Conservation (phyloP, 2,888 invertebrate species). For the Ernsta delagoae region DNA sequence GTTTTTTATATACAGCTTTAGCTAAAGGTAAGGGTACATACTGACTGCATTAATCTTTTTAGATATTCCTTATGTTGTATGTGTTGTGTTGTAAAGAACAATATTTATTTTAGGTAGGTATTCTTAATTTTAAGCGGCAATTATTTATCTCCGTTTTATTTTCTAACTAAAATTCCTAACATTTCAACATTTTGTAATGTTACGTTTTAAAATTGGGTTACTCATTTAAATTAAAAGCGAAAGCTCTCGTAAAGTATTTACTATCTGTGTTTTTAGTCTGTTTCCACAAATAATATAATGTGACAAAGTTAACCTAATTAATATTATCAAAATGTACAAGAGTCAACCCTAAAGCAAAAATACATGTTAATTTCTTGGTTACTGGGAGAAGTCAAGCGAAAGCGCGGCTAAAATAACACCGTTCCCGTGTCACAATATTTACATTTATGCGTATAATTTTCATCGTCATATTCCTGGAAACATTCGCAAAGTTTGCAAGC, state of each 20-base stretch:
- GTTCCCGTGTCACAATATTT: conserved; percentile 26
- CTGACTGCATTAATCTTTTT: too few species aligned
- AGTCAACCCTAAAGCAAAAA: conserved; percentile 4
- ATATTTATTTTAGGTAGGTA: too few species aligned
- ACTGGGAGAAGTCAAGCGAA: not conserved
- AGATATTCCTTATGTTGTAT: too few species aligned
- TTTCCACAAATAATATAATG: not conserved
- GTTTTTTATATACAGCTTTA: too few species aligned
- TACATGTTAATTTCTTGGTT: not conserved
- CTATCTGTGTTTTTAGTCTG: not conserved
- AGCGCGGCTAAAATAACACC: conserved; percentile 24
- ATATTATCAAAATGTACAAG: not conserved
- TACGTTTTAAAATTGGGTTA: not conserved
- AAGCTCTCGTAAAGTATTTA: conserved; percentile 1
- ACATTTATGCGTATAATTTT: conserved; percentile 33
- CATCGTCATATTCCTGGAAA: conserved; percentile 27
- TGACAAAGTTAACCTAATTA: not conserved
- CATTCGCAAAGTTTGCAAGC: conserved; percentile 29
- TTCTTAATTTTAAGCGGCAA: too few species aligned
- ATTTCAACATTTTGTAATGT: not conserved
- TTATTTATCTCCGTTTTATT: too few species aligned
- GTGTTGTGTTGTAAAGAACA: too few species aligned
- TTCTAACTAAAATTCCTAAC: not conserved
- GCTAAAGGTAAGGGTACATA: too few species aligned
- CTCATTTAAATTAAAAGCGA: not conserved